These are phyloP conservation scores for Azorinus chamasolen DNA, from an alignment of 2,888 invertebrate genomes.

Conservation along the genomic window DNA sequence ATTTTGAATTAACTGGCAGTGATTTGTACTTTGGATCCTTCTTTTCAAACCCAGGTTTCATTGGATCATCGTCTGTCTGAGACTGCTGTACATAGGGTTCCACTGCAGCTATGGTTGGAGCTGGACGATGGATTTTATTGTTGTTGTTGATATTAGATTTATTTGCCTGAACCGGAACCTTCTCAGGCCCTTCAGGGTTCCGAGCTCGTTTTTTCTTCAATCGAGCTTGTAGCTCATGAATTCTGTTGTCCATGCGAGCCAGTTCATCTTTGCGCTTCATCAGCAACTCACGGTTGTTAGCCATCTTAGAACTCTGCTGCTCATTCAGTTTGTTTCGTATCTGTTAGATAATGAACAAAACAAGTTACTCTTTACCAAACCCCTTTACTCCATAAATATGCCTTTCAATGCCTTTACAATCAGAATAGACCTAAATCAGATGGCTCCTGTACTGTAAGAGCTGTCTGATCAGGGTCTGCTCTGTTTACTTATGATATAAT, in stretches of 20 bases:
- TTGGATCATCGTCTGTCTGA: conserved; percentile 67
- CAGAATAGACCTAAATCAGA: no score
- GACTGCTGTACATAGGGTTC: conserved; percentile 85
- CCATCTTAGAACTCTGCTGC: conserved; percentile 96
- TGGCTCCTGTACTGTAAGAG: no score
- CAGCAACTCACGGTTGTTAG: conserved; percentile 95
- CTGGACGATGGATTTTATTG: conserved; percentile 51
- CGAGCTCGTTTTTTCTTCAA: conserved; percentile 95
- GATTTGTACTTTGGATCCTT: conserved; percentile 97
- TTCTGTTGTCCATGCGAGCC: conserved; percentile 96
- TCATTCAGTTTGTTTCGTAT: conserved; percentile 98
- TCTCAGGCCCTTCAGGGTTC: conserved; percentile 86
- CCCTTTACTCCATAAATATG: no score
- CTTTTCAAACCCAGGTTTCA: conserved; percentile 90
- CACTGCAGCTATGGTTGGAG: conserved; percentile 85
- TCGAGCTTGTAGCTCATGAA: conserved; percentile 96
- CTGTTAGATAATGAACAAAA: conserved; percentile 88
- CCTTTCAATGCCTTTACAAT: no score
- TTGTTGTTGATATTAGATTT: conserved; percentile 63
- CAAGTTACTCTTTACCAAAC: no score
- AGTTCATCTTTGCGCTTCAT: conserved; percentile 96
- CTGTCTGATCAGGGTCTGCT: no score
- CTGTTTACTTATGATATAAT: no score
- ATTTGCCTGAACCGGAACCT: conserved; percentile 58
- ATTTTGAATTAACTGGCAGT: conserved; percentile 95